Evolutionary conservation across 2,888 invertebrate genomes (phyloP).

Genomic region (Hanleya hanleyi): DNA sequence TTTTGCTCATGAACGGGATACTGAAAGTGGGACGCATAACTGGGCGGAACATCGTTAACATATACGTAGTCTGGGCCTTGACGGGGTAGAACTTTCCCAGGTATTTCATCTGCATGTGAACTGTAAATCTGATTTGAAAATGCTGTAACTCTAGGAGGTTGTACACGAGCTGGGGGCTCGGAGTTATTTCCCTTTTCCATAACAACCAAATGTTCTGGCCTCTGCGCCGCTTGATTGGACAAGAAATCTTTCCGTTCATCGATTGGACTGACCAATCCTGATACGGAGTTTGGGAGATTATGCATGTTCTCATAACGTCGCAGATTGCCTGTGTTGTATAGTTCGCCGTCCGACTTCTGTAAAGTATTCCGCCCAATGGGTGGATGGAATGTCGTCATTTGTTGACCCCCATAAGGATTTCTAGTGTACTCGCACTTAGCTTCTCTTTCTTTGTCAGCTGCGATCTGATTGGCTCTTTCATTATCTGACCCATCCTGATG

Average conservation of each 20-base stretch:
- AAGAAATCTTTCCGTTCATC: not conserved
- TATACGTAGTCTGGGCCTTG: not conserved
- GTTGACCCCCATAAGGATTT: not conserved
- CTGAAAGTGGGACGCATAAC: not conserved
- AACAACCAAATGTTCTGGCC: not conserved
- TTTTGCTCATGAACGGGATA: not conserved
- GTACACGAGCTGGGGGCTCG: not conserved
- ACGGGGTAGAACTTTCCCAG: not conserved
- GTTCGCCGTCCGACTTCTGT: not conserved
- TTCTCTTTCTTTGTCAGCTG: slow-evolving; percentile 16
- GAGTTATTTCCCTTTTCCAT: not conserved
- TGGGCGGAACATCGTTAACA: slow-evolving; percentile 1
- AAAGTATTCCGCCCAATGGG: not conserved
- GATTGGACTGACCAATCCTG: not conserved
- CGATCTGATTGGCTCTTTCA: slow-evolving; percentile 38
- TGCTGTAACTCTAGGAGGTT: not conserved
- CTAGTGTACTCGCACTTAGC: not conserved
- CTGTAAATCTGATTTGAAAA: not conserved
- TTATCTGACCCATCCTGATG: slow-evolving; percentile 25
- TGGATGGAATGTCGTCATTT: slow-evolving; percentile 1
- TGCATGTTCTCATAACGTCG: slow-evolving; percentile 3
- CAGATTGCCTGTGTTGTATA: not conserved
- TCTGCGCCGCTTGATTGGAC: not conserved
- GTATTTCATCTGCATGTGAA: not conserved
- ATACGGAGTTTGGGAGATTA: not conserved